Conservation (phyloP, 2,888 invertebrate species). For the Drosophila buzzatii region DNA sequence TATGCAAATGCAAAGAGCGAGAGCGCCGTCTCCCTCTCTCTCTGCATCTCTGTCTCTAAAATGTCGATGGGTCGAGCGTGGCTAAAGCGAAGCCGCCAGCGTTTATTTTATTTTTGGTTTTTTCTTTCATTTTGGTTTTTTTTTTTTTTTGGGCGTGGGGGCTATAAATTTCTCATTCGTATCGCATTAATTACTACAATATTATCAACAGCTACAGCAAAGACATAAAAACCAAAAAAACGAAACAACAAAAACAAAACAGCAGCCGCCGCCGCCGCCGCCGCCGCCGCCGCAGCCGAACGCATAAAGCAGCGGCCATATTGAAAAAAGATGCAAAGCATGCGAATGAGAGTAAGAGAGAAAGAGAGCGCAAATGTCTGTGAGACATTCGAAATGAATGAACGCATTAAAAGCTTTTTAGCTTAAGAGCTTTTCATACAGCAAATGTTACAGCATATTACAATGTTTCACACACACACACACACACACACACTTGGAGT, state of each 20-base stretch:
- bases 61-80: constrained; percentile 20
- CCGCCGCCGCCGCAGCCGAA: constrained; percentile 28
- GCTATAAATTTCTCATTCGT: constrained; percentile 83
- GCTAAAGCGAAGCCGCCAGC: constrained; percentile 48
- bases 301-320: constrained; percentile 66
- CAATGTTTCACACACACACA: constrained; percentile 28
- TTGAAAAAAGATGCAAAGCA: constrained; percentile 58
- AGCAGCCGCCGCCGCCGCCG: constrained; percentile 3
- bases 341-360: constrained; percentile 1
- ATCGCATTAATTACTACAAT: constrained; percentile 84
- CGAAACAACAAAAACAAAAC: constrained; percentile 39
- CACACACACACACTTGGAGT: constrained; percentile 18
- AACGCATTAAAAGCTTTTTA: constrained; percentile 34
- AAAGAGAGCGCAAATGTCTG: not conserved
- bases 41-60: not conserved
- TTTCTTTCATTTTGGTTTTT: constrained; percentile 5
- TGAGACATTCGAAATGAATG: constrained; percentile 20
- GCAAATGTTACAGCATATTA: constrained; percentile 28
- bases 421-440: constrained; percentile 40
- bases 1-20: constrained; percentile 64
- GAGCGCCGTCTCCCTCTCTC: not conserved
- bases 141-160: constrained; percentile 81
- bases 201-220: constrained; percentile 66
- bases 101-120: constrained; percentile 29
- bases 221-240: constrained; percentile 53